Evolutionary conservation across 2,888 invertebrate species (phyloP), one percentile per base, ranked within the genome.

Genomic region (Agrotis segetum): DNA sequence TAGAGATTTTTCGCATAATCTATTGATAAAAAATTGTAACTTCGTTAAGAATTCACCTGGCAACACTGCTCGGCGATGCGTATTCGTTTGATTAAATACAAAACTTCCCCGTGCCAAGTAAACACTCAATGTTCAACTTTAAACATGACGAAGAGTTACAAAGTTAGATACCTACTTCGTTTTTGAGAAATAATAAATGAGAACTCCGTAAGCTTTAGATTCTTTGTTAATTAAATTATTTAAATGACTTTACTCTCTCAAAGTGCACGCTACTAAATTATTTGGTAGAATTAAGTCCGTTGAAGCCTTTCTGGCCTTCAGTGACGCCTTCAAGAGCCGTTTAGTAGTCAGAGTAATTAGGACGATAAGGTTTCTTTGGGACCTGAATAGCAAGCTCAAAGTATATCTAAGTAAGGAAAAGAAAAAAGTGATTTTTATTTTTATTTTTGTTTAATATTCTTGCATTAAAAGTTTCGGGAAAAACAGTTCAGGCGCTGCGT

Each of bases 191-290:
- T 90, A 90, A 90, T 90, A 87, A 90, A 90, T 86, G 88, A 86
- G 86, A 81, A 82, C 80, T 81, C 76, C 73, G 79, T 87, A 81
- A 89, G 87, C 88, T 86, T 86, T 69, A 81, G 85, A 89, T 89
- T 90, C 90, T 90, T 91, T 92, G 91, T 90, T 91, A 92, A 91
- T 92, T 92, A 88, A 92, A 92, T 92, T 91, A 92, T 91, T 91
- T 88, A 91, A 92, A 90, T 90, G 87, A 89, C 87, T 90, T 89
- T 85, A 91, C 88, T 88, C 88, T 79, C 87, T 89, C 87, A 90
- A 91, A 92, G 90, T 92, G 91, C 89, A 91, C 85, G 88, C 83
- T 88, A 87, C 89, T 90, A 88, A 92, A 92, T 92, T 90, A 92
- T 92, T 91, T 92, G 82, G 88, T 82, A 85, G 88, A 90, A 88